Base-by-base conservation (phyloP, 2,797 vertebrate genomes). In the Pseudomugil gertrudae region DNA sequence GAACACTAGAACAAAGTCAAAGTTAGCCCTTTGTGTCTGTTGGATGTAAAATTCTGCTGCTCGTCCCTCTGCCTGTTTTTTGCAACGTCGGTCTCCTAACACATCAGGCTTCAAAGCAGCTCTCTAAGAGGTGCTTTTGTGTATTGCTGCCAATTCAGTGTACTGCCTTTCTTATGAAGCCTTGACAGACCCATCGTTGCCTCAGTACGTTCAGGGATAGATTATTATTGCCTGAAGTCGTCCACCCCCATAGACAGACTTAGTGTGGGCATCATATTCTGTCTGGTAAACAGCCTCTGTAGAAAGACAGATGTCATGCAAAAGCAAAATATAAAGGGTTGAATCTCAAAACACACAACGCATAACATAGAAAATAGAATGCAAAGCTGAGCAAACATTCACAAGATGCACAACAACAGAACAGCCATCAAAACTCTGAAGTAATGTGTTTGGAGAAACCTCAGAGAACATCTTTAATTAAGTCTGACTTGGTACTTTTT, bases 221-320 rank as follows among this genome's bases (percentile, higher is more conserved):
- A 84, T 87, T 90, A 83, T 86, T 87, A 87, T 88, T 88, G 83
- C 85, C 81, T 85, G 76, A 88, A 89, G 87, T 88, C 78, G 78
- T 88, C 87, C 85, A 80, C 87, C 89, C 84, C 86, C 85, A 36
- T 85, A 79, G 79, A 80, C 74, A 84, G 72, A 84, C 69, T 77
- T 76, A 74, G 85, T 87, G 87, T 91, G 89, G 86, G 87, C 89
- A 85, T 69, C 33, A 47, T 73, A 40, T 79, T 78, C 74, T 76
- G 80, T 87, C 80, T 84, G 86, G 83, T 87, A 88, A 88, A 89
- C 90, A 89, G 72, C 81, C 79, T 88, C 78, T 15, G 64, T 73
- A 57, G 76, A 88, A 80, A 89, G 87, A 92, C 86, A 85, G 84
- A 89, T 89, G 88, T 89, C 89, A 89, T 57, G 74, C 75, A 60